Evolutionary conservation across 2,888 invertebrate genomes (phyloP).

Genomic region (Andrena marginata): DNA sequence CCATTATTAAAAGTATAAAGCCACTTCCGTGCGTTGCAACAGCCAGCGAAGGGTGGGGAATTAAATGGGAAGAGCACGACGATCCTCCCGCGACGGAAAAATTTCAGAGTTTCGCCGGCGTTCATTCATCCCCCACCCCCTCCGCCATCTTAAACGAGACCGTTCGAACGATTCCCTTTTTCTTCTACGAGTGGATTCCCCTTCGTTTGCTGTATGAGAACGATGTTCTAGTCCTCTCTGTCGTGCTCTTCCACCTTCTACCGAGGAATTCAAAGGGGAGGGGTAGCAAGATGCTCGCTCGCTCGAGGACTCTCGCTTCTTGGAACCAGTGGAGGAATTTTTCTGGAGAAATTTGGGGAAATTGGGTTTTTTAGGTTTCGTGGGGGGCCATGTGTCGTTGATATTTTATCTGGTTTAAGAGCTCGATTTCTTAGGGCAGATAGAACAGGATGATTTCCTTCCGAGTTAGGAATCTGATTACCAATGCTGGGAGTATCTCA

Average conservation of each 20-base stretch:
- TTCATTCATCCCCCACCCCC: not conserved
- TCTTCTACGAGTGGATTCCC: not conserved
- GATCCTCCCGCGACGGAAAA: slow-evolving; percentile 11
- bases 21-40: slow-evolving; percentile 64
- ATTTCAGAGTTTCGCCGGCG: not conserved
- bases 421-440: not conserved
- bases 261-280: not conserved
- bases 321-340: not conserved
- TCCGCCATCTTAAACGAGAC: not conserved
- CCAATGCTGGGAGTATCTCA: slow-evolving; percentile 24
- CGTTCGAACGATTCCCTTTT: slow-evolving; percentile 5
- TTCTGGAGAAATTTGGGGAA: not conserved
- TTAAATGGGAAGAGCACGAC: slow-evolving; percentile 59
- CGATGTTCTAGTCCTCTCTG: not conserved
- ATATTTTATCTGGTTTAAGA: not conserved
- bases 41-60: slow-evolving; percentile 34
- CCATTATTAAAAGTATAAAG: slow-evolving; percentile 73
- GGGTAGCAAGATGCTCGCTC: not conserved
- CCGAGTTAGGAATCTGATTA: slow-evolving; percentile 33
- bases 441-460: not conserved
- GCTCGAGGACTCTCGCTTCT: not conserved
- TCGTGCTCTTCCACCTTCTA: not conserved
- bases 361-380: too few relatives aligned
- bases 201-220: not conserved
- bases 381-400: not conserved